Conservation (phyloP, 2,797 vertebrate species). For the Danio tinwini region DNA sequence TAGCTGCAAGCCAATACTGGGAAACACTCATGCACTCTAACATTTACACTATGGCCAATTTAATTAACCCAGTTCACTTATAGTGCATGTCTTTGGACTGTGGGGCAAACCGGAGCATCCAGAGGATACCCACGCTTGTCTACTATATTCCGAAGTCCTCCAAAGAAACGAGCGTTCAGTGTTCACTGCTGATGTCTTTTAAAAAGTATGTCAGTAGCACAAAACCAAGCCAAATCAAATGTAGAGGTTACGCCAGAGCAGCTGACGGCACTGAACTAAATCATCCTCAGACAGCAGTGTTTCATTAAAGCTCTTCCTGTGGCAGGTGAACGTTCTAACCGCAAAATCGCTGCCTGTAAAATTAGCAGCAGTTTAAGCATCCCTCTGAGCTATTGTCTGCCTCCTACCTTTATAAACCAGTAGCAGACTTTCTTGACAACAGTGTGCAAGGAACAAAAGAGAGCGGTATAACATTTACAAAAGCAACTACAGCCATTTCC, state of each 20-base stretch:
- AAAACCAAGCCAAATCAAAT: background rate
- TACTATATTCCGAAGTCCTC: background rate
- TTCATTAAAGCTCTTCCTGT: constrained; percentile 35
- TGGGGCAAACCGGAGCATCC: too few species aligned
- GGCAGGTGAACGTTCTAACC: constrained; percentile 11
- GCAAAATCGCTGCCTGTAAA: constrained; percentile 25
- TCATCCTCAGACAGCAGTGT: constrained; percentile 34
- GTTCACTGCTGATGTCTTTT: background rate
- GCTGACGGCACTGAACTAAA: constrained; percentile 9
- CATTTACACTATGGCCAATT: too few species aligned
- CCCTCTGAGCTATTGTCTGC: constrained; percentile 23
- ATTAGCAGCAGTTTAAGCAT: constrained; percentile 35
- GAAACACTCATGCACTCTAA: too few species aligned
- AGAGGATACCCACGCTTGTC: background rate
- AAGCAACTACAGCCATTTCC: background rate
- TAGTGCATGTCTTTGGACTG: too few species aligned
- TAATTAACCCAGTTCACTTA: too few species aligned
- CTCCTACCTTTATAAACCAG: constrained; percentile 6
- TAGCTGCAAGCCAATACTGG: too few species aligned
- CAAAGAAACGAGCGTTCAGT: background rate
- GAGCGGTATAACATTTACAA: constrained; percentile 3
- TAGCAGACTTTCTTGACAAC: background rate
- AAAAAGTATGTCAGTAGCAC: background rate
- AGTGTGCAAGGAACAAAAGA: background rate
- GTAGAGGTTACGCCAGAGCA: background rate